Evolutionary conservation across 2,113 vertebrate species (phyloP), one percentile per base, ranked within the genome.

Genomic region (Agelaius phoeniceus): DNA sequence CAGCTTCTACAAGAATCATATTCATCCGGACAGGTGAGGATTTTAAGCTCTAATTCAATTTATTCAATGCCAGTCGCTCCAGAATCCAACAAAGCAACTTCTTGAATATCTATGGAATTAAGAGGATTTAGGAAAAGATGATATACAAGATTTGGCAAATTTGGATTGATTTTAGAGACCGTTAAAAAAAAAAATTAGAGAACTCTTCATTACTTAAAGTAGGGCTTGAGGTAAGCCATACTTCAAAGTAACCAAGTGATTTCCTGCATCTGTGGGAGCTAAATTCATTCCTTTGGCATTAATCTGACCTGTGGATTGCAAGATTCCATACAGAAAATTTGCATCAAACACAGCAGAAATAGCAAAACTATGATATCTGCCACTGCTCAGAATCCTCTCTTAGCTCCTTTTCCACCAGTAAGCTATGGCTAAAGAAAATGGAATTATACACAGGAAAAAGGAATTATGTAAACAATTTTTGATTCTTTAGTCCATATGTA

Each of bases 231-330:
- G 19, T 62, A 74, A 86, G 26, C 20, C 90, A 54, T 74, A 72
- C 73, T 94, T 97, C 73, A 88, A 92, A 96, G 66, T n/a, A 90
- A 85, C 31, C 19, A 75, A 81, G 24, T 31, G 63, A 26, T 91
- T 73, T 92, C 44, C 61, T 31, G 30, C 51, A 87, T 75, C 37
- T 63, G 26, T 79, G 48, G 62, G 46, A 89, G 51, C 16, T 49
- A 54, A 39, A 4, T 28, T 62, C 18, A n/a, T 43, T 90, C 18
- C 21, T 88, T 62, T 80, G 65, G 15, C 20, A 63, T 95, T 80
- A 61, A 18, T 72, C 13, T 92, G 85, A 94, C 57, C 23, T 76
- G 8, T 72, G 65, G 52, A 51, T 81, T 84, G n/a, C 67, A 41
- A 51, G 6, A 15, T 88, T 94, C 31, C 48, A 58, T 19, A 44